Evolutionary conservation across 2,888 invertebrate species (phyloP).

Genomic region (Folsomia manolachei): DNA sequence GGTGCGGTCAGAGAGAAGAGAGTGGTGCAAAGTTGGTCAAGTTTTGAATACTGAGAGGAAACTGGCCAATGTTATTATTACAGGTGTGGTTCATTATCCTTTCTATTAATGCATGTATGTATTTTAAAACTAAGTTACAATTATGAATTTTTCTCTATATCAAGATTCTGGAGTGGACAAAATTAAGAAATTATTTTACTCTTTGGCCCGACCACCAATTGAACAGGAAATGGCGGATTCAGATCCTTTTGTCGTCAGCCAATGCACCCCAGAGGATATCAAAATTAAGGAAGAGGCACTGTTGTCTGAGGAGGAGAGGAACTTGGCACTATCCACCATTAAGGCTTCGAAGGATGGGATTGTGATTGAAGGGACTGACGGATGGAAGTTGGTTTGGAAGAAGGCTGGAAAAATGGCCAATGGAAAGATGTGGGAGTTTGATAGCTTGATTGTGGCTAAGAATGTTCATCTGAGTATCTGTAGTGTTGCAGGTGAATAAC

Average conservation of each 20-base stretch:
- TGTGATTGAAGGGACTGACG: not conserved
- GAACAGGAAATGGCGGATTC: not conserved
- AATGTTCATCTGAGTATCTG: not conserved
- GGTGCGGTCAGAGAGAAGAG: too few relatives aligned
- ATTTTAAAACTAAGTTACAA: too few relatives aligned
- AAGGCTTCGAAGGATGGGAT: not conserved
- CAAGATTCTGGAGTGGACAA: slow-evolving; percentile 1
- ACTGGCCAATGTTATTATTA: too few relatives aligned
- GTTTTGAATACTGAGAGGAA: too few relatives aligned
- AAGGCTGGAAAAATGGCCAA: not conserved
- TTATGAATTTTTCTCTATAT: too few relatives aligned
- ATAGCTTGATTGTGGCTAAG: not conserved
- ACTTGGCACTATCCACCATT: not conserved
- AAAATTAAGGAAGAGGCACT: not conserved
- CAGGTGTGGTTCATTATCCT: too few relatives aligned
- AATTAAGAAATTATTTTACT: not conserved
- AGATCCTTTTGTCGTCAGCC: not conserved
- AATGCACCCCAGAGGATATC: not conserved
- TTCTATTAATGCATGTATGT: too few relatives aligned
- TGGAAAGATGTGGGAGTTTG: not conserved
- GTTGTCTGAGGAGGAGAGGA: not conserved
- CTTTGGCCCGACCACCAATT: not conserved
- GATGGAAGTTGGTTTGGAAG: not conserved
- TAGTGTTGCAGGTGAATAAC: not conserved
- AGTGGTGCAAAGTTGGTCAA: too few relatives aligned